These are phyloP conservation scores for Nothobranchius kuhntae DNA, from an alignment of 2,113 vertebrate genomes.

Conservation along the genomic window DNA sequence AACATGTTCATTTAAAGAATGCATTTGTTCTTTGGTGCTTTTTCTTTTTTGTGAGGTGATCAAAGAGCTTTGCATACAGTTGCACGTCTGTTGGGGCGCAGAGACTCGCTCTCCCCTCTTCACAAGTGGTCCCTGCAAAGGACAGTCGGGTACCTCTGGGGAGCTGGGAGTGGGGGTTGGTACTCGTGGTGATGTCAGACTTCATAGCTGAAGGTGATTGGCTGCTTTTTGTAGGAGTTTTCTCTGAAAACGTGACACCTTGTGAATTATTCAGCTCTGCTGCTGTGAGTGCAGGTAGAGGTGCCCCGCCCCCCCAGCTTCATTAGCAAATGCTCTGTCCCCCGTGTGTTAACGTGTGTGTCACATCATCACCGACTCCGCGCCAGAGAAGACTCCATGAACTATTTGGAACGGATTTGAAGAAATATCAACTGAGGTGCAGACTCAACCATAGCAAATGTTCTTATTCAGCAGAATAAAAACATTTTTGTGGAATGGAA, in stretches of 20 bases:
- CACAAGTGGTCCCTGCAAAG: conserved; percentile 27
- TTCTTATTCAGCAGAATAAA: conserved; percentile 18
- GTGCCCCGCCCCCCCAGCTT: conserved; percentile 9
- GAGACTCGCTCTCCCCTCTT: conserved; percentile 25
- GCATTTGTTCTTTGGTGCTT: too few relatives aligned
- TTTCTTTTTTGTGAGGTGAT: too few relatives aligned
- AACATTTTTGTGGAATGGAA: conserved; percentile 5
- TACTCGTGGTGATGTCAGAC: too few relatives aligned
- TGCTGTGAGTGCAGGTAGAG: too few relatives aligned
- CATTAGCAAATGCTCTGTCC: conserved; percentile 59
- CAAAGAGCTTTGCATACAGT: not conserved
- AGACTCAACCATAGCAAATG: conserved; percentile 15
- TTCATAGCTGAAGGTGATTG: too few relatives aligned
- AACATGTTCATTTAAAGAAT: too few relatives aligned
- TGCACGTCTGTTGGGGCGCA: conserved; percentile 1
- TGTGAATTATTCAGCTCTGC: too few relatives aligned
- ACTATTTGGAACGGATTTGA: conserved; percentile 3
- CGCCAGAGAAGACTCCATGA: not conserved
- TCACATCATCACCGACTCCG: conserved; percentile 33
- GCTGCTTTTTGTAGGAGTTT: too few relatives aligned
- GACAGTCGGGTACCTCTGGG: conserved; percentile 68
- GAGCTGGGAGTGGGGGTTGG: conserved; percentile 16
- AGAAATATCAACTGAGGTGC: not conserved
- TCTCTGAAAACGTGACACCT: conserved; percentile 23
- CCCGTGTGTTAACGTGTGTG: conserved; percentile 50